phyloP scores from a whole-genome alignment of 2,113 vertebrate genomes.

The Pelecanoides urinatrix region DNA sequence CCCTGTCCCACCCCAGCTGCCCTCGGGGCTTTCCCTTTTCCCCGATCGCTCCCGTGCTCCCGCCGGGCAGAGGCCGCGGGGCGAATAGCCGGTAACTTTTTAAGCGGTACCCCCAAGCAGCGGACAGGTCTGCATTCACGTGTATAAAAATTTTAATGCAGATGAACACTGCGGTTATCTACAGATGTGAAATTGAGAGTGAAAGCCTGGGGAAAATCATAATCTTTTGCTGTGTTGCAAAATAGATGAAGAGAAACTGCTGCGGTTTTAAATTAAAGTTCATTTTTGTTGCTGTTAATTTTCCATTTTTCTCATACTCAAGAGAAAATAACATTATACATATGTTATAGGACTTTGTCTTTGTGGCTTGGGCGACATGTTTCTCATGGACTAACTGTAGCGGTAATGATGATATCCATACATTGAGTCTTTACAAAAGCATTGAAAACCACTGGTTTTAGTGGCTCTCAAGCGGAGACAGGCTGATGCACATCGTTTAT shows the following conservation, averaged over 20 bases:
- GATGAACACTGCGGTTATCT: accelerated
- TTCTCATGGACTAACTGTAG: not conserved
- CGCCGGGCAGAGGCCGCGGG: not conserved
- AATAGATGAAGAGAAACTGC: not conserved
- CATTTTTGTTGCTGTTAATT: not conserved
- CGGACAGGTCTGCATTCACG: not conserved
- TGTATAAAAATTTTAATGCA: not conserved
- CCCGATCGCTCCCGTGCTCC: no score
- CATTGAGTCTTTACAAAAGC: not conserved
- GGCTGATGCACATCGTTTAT: not conserved
- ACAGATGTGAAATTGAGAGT: not conserved
- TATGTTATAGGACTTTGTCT: not conserved
- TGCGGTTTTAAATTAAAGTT: not conserved
- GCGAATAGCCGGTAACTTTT: not conserved
- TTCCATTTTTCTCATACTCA: not conserved
- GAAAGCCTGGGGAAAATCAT: not conserved
- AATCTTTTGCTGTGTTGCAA: not conserved
- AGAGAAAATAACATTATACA: not conserved
- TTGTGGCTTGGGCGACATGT: not conserved
- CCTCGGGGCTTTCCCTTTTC: not conserved
- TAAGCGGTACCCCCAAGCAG: not conserved
- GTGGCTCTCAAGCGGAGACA: not conserved
- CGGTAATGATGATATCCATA: not conserved
- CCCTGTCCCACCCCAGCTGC: not conserved
- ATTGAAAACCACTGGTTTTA: not conserved